These are phyloP conservation scores for Pseudorasbora parva DNA, from an alignment of 2,113 vertebrate genomes.

Conservation along the genomic window DNA sequence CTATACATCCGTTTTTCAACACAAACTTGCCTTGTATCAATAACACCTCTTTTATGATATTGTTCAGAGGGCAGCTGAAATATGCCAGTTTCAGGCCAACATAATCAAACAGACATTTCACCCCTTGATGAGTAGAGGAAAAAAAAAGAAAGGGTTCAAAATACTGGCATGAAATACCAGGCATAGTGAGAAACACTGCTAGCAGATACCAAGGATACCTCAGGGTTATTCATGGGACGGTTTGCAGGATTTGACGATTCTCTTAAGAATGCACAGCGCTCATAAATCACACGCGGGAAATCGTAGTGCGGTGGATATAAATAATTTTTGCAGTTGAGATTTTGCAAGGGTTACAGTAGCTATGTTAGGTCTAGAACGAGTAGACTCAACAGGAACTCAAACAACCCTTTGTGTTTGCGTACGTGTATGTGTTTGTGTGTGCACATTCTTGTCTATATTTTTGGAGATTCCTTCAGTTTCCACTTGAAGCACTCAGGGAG, in stretches of 20 bases:
- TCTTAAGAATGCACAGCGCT: conserved; percentile 5
- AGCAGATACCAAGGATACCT: conserved; percentile 52
- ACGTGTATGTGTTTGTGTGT: conserved; percentile 11
- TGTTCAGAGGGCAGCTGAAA: conserved; percentile 48
- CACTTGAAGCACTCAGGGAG: not conserved
- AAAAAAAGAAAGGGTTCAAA: conserved; percentile 19
- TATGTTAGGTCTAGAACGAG: conserved; percentile 39
- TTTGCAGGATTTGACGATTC: conserved; percentile 35
- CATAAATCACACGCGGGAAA: conserved; percentile 42
- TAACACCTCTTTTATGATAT: conserved; percentile 44
- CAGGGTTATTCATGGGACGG: conserved; percentile 35
- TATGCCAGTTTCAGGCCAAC: conserved; percentile 50
- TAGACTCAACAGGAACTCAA: conserved; percentile 48
- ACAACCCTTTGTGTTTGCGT: conserved; percentile 29
- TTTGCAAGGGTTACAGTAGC: conserved; percentile 33
- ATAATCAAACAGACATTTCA: conserved; percentile 34
- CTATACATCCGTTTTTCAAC: conserved; percentile 35
- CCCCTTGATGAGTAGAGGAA: conserved; percentile 22
- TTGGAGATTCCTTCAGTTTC: conserved; percentile 29
- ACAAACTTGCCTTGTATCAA: conserved; percentile 46
- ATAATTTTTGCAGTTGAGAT: conserved; percentile 44
- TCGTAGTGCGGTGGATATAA: conserved; percentile 3
- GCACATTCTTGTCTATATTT: conserved; percentile 36
- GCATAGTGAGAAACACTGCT: conserved; percentile 40
- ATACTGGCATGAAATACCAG: conserved; percentile 46